phyloP scores from a whole-genome alignment of 2,113 vertebrate species.

The Leucosticte australis region DNA sequence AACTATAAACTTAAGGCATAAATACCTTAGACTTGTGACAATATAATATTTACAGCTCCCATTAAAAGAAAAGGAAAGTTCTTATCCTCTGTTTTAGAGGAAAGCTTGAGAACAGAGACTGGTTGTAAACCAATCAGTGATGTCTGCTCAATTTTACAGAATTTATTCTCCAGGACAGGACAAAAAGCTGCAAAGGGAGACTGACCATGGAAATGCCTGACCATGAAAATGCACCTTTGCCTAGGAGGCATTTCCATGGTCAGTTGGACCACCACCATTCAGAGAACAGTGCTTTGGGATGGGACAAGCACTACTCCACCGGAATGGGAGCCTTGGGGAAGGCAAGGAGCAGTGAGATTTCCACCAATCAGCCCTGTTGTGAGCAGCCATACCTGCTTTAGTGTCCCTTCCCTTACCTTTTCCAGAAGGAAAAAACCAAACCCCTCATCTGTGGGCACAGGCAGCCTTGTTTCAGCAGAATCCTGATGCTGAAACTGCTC shows the following conservation, averaged over 20 bases:
- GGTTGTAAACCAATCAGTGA: neutral
- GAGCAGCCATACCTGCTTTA: neutral
- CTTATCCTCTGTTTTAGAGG: neutral
- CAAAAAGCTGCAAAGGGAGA: neutral
- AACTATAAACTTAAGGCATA: neutral
- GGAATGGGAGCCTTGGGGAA: neutral
- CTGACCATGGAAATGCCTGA: too few relatives aligned
- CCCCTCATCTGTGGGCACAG: fast-evolving
- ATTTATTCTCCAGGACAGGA: neutral
- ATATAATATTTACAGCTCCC: neutral
- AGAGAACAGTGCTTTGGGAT: neutral
- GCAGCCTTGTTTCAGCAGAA: neutral
- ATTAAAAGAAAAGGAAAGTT: neutral
- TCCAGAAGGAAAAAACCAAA: neutral
- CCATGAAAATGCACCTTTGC: neutral
- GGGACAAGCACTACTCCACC: neutral
- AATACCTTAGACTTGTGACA: neutral
- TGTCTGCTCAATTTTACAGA: neutral
- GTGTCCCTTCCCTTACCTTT: neutral
- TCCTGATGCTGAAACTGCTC: neutral
- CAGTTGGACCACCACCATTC: neutral
- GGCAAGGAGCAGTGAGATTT: neutral
- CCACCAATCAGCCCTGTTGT: neutral
- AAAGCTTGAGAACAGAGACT: neutral
- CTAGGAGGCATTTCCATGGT: neutral